Evolutionary conservation across 2,888 invertebrate species (phyloP).

Genomic region (Apodemia zela): DNA sequence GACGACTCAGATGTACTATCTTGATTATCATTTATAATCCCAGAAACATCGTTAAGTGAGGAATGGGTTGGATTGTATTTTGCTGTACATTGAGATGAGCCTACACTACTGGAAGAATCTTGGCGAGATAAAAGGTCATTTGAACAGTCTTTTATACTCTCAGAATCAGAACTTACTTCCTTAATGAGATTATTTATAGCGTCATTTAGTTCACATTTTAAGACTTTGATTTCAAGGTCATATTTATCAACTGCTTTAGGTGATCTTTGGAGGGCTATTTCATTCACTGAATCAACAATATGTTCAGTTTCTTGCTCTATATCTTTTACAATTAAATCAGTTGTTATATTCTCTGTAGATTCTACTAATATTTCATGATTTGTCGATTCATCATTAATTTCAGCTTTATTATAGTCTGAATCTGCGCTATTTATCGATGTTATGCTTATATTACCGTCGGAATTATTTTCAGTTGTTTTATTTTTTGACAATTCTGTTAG

Average conservation of each 20-base stretch:
- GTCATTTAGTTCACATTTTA: constrained; percentile 71
- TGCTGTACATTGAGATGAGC: constrained; percentile 86
- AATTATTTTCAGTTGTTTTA: constrained; percentile 10
- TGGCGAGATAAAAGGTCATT: constrained; percentile 66
- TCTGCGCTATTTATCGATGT: constrained; percentile 24
- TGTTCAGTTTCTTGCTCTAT: constrained; percentile 26
- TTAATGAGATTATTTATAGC: constrained; percentile 71
- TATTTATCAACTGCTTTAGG: constrained; percentile 39
- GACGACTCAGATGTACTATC: constrained; percentile 38
- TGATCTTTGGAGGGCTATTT: constrained; percentile 20
- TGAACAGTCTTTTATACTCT: constrained; percentile 45
- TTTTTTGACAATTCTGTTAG: constrained; percentile 41
- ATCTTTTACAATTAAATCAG: constrained; percentile 65
- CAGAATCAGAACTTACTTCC: constrained; percentile 63
- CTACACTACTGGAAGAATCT: constrained; percentile 82
- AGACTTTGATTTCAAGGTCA: constrained; percentile 63
- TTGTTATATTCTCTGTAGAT: constrained; percentile 62
- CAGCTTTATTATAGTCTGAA: constrained; percentile 19
- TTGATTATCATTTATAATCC: constrained; percentile 67
- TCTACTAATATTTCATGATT: constrained; percentile 62
- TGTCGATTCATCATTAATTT: constrained; percentile 13
- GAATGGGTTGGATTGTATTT: constrained; percentile 83
- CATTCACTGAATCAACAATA: constrained; percentile 15
- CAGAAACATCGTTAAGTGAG: constrained; percentile 81
- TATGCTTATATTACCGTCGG: constrained; percentile 23